phyloP scores from a whole-genome alignment of 2,888 invertebrate genomes.

The Marronus borbonicus region DNA sequence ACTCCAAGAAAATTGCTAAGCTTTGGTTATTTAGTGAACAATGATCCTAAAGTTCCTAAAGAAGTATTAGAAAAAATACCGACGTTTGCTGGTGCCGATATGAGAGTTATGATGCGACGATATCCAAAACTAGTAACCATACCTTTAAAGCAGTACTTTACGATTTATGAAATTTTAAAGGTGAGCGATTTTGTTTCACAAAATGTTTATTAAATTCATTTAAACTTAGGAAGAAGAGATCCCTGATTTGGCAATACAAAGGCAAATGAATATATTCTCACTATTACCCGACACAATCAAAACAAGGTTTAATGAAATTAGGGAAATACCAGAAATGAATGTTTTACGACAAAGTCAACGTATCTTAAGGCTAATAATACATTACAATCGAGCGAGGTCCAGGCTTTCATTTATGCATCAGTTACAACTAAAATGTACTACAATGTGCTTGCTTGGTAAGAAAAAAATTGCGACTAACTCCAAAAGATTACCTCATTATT shows the following conservation, averaged over 20 bases:
- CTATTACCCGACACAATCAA: constrained; percentile 75
- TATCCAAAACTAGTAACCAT: constrained; percentile 79
- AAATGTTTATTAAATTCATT: constrained; percentile 34
- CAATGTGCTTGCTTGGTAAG: constrained; percentile 70
- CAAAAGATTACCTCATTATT: not conserved
- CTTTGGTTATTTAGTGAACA: constrained; percentile 75
- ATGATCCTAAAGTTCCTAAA: constrained; percentile 75
- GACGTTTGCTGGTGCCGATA: constrained; percentile 73
- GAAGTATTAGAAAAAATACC: constrained; percentile 74
- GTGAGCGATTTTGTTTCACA: constrained; percentile 62
- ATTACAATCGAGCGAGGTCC: constrained; percentile 70
- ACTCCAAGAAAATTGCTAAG: constrained; percentile 72
- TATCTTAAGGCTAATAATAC: constrained; percentile 72
- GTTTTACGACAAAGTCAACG: constrained; percentile 76
- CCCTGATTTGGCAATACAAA: constrained; percentile 71
- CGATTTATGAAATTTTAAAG: constrained; percentile 74
- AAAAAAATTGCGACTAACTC: constrained; percentile 13
- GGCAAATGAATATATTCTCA: constrained; percentile 74
- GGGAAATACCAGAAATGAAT: constrained; percentile 75
- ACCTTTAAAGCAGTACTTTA: constrained; percentile 72
- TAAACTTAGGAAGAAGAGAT: constrained; percentile 74
- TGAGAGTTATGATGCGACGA: constrained; percentile 72
- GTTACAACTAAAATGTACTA: constrained; percentile 71
- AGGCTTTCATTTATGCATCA: constrained; percentile 73
- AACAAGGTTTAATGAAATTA: constrained; percentile 74